Percentiles rank a stretch among this genome's conserved stretches.
These are phyloP conservation scores for Idaea aversata DNA, from an alignment of 2,888 invertebrate genomes.

Conservation along the genomic window DNA sequence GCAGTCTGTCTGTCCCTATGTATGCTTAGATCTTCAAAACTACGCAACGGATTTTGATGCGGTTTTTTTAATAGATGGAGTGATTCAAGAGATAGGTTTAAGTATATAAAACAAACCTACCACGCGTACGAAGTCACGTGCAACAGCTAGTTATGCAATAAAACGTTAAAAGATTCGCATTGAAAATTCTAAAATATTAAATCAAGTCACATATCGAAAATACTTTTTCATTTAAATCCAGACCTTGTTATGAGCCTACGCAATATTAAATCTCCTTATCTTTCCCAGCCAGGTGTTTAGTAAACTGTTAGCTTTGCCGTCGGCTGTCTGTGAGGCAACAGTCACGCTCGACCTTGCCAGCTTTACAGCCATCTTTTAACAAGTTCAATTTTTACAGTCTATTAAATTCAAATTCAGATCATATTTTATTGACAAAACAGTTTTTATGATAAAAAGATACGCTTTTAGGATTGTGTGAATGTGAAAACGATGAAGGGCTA, in stretches of 20 bases:
- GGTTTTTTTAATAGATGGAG: no score
- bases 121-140: no score
- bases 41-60: no score
- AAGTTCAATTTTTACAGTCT: not conserved
- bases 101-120: no score
- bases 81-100: no score
- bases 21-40: no score
- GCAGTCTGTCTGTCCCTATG: no score
- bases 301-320: conserved; percentile 53
- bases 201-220: not conserved
- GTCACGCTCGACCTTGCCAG: conserved; percentile 64
- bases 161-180: not conserved
- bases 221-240: conserved; percentile 23
- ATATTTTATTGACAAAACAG: conserved; percentile 13
- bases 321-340: conserved; percentile 52
- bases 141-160: no score
- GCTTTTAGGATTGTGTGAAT: conserved; percentile 43
- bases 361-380: not conserved
- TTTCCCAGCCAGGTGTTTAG: conserved; percentile 57
- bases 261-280: conserved; percentile 59
- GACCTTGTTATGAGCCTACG: conserved; percentile 35
- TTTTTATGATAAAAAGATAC: conserved; percentile 17
- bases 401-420: conserved; percentile 2
- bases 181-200: not conserved
- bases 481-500: conserved; percentile 60